Percentiles rank a stretch among this genome's conserved stretches.
phyloP scores from a whole-genome alignment of 2,888 invertebrate genomes.

The Psococerastis gibbosa region DNA sequence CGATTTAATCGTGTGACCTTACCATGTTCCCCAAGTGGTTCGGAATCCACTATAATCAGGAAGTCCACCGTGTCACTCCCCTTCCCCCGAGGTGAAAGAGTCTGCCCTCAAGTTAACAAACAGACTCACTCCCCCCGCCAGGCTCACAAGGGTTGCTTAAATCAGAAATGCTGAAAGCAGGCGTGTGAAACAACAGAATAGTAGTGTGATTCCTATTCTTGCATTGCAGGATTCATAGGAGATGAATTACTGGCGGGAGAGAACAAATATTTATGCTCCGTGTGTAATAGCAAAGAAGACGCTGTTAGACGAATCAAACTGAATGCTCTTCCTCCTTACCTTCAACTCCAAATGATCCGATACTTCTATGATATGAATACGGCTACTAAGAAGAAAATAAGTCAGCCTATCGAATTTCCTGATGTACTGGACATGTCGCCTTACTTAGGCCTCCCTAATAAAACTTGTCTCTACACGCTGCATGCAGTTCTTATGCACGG shows the following conservation, averaged over 20 bases:
- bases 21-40: no score
- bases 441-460: conserved; percentile 24
- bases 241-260: conserved; percentile 37
- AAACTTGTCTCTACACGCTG: conserved; percentile 31
- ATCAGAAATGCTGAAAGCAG: no score
- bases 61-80: no score
- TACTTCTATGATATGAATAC: conserved; percentile 39
- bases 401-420: conserved; percentile 37
- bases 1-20: no score
- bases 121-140: no score
- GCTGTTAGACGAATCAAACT: conserved; percentile 35
- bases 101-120: no score
- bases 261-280: conserved; percentile 36
- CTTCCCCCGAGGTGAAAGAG: no score
- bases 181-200: no score
- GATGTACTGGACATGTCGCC: conserved; percentile 37
- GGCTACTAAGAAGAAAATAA: conserved; percentile 33
- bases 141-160: no score
- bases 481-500: conserved; percentile 44
- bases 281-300: conserved; percentile 35
- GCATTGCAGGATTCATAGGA: no score
- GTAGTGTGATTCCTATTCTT: no score
- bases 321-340: conserved; percentile 33
- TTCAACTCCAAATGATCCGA: conserved; percentile 39
- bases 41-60: no score